Evolutionary conservation across 1,140 invertebrate genomes (phyloP).

Genomic region (Triops longicaudatus): DNA sequence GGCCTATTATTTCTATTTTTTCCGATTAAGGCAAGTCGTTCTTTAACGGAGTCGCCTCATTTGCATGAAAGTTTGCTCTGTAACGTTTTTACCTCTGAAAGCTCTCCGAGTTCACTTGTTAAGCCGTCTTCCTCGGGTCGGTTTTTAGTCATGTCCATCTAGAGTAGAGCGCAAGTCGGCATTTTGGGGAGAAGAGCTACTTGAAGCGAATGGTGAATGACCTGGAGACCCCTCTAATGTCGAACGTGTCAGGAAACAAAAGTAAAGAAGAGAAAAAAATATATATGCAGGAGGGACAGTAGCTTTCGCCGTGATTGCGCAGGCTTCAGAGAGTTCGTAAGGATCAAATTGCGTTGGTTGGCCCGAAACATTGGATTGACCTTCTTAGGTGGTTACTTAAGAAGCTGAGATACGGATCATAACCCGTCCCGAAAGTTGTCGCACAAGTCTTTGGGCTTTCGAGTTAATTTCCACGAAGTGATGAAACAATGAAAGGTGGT

Average conservation of each 20-base stretch:
- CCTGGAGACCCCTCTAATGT: not conserved
- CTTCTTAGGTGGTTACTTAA: not conserved
- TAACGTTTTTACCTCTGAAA: not conserved
- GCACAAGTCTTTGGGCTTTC: no score
- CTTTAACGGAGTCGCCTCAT: not conserved
- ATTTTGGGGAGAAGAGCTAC: not conserved
- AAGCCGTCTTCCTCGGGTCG: not conserved
- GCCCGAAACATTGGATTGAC: not conserved
- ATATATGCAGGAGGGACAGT: not conserved
- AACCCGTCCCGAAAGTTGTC: no score
- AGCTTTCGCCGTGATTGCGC: not conserved
- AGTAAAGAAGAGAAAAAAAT: not conserved
- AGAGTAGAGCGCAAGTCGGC: not conserved
- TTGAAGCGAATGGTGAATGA: not conserved
- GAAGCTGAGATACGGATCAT: no score
- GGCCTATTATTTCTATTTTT: slow-evolving; percentile 12
- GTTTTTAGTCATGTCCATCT: not conserved
- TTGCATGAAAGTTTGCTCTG: not conserved
- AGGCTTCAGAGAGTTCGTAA: not conserved
- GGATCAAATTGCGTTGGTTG: not conserved
- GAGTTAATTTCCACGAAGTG: no score
- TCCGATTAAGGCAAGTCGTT: slow-evolving; percentile 1
- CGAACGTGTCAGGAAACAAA: not conserved
- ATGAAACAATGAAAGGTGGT: no score
- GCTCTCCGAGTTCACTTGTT: no score